Percentiles rank a stretch among this genome's conserved stretches.
These are phyloP conservation scores for Fulica atra DNA, from an alignment of 2,113 vertebrate genomes.

Conservation along the genomic window DNA sequence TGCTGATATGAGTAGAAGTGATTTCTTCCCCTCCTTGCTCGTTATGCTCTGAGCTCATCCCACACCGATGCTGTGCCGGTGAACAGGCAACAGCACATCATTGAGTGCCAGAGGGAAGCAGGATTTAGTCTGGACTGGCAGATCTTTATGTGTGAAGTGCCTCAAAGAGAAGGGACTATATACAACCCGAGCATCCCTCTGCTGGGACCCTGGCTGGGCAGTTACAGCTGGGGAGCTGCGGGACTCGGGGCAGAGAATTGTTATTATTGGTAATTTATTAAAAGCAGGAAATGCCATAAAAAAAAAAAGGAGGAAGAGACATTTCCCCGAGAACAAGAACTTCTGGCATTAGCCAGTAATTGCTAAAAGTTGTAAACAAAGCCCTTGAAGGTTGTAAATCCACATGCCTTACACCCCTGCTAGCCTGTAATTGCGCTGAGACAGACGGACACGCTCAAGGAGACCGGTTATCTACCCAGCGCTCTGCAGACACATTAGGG, in stretches of 20 bases:
- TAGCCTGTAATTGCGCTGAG: neutral
- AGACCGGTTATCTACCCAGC: accelerated
- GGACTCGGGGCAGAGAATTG: accelerated
- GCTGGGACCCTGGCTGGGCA: neutral
- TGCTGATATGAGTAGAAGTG: neutral
- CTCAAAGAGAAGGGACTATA: neutral
- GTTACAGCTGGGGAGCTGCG: neutral
- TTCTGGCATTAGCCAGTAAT: conserved; percentile 14
- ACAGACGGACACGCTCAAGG: neutral
- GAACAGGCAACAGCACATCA: neutral
- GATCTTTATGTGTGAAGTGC: neutral
- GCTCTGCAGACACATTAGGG: neutral
- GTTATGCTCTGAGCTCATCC: neutral
- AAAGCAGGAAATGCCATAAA: conserved; percentile 27
- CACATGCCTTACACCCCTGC: neutral
- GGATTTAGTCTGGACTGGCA: neutral
- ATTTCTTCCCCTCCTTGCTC: neutral
- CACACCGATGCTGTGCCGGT: neutral
- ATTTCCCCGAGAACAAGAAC: conserved; percentile 38
- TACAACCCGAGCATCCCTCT: neutral
- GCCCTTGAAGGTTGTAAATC: conserved; percentile 39
- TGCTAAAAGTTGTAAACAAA: conserved; percentile 44
- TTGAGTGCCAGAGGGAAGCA: neutral
- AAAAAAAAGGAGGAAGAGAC: neutral
- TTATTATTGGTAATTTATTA: conserved; percentile 39